Evolutionary conservation across 2,888 invertebrate genomes (phyloP).

Genomic region (Sialis lutaria): DNA sequence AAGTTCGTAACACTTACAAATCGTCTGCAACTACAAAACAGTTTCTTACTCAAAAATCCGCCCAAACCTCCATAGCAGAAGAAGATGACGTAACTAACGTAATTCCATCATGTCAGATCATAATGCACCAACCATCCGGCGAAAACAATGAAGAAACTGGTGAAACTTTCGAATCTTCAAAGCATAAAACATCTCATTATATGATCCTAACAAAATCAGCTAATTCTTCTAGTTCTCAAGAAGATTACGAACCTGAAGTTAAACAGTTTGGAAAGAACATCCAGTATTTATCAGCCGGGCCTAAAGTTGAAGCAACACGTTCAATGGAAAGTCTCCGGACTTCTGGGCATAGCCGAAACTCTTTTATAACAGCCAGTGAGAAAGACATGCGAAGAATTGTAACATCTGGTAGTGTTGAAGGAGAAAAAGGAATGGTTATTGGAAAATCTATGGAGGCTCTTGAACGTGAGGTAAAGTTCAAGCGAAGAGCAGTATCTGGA

Average conservation of each 20-base stretch:
- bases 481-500: slow-evolving; percentile 41
- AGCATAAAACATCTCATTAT: slow-evolving; percentile 15
- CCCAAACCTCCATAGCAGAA: slow-evolving; percentile 11
- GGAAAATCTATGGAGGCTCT: slow-evolving; percentile 38
- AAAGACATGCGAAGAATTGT: slow-evolving; percentile 38
- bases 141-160: slow-evolving; percentile 38
- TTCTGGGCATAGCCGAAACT: slow-evolving; percentile 38
- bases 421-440: slow-evolving; percentile 11
- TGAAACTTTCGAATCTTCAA: slow-evolving; percentile 17
- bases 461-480: slow-evolving; percentile 33
- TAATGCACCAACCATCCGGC: slow-evolving; percentile 33
- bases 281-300: slow-evolving; percentile 31
- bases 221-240: slow-evolving; percentile 49
- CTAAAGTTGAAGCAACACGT: slow-evolving; percentile 38
- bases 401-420: slow-evolving; percentile 29
- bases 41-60: slow-evolving; percentile 3
- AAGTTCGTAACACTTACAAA: slow-evolving; percentile 8
- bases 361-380: slow-evolving; percentile 46
- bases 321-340: slow-evolving; percentile 53
- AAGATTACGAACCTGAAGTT: slow-evolving; percentile 44
- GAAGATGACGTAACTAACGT: slow-evolving; percentile 12
- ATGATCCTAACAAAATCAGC: slow-evolving; percentile 21
- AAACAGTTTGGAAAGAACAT: slow-evolving; percentile 27
- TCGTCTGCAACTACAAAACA: slow-evolving; percentile 9
- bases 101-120: slow-evolving; percentile 25